Conservation (phyloP, 2,113 vertebrate genomes). For the Bufo gargarizans region DNA sequence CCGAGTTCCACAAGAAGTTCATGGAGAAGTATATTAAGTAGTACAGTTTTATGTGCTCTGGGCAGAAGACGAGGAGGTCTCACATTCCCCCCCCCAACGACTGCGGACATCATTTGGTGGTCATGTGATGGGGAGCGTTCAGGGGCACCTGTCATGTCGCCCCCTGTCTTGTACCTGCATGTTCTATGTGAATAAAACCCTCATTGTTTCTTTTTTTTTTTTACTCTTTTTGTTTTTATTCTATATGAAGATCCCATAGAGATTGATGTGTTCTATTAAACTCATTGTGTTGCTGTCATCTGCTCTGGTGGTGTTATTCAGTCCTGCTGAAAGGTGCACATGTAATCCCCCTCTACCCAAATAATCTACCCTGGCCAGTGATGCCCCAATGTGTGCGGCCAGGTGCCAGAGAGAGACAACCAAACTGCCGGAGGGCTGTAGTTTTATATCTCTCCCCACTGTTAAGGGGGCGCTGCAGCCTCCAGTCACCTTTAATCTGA, state of each 20-base stretch:
- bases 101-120: background rate
- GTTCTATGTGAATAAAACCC: conserved; percentile 46
- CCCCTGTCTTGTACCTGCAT: conserved; percentile 17
- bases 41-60: conserved; percentile 68
- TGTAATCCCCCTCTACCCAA: too few species aligned
- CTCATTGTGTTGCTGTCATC: background rate
- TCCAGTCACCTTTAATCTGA: too few species aligned
- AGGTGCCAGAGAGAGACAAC: too few species aligned
- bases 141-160: background rate
- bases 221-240: background rate
- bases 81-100: background rate
- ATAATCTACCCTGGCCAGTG: background rate
- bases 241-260: background rate
- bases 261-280: background rate
- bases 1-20: conserved; percentile 89
- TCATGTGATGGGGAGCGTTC: background rate
- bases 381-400: too few species aligned
- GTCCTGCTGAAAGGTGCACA: background rate
- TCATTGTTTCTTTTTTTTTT: background rate
- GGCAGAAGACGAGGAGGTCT: conserved; percentile 47
- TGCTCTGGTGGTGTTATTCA: background rate
- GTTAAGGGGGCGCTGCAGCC: too few species aligned
- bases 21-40: conserved; percentile 99
- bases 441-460: too few species aligned
- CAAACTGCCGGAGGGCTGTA: background rate